phyloP scores from a whole-genome alignment of 1,140 invertebrate species.

The Drosophila auraria region DNA sequence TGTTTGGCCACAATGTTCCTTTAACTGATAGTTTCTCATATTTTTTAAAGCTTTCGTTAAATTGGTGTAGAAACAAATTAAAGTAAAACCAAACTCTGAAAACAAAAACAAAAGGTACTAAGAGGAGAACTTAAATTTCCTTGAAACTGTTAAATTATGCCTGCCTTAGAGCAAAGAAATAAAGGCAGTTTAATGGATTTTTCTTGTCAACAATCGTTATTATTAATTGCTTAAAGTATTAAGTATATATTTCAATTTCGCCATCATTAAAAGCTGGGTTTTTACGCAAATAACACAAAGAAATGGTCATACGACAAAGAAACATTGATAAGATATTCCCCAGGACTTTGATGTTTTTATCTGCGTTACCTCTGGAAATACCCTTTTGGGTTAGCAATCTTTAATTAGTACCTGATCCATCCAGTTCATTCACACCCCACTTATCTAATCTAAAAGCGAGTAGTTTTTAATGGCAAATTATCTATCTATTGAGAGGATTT shows the following conservation, averaged over 20 bases:
- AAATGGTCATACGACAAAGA: background rate
- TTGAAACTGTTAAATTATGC: no score
- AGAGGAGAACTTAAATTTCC: no score
- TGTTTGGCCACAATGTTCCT: background rate
- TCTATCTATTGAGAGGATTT: constrained; percentile 8
- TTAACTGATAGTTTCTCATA: background rate
- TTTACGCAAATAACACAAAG: background rate
- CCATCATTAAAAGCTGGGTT: background rate
- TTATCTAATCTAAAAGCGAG: constrained; percentile 14
- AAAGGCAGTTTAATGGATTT: background rate
- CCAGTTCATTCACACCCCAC: constrained; percentile 14
- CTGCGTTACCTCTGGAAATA: background rate
- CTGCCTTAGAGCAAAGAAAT: no score
- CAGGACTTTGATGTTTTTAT: background rate
- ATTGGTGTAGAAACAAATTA: no score
- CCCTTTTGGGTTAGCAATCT: background rate
- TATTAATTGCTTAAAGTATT: background rate
- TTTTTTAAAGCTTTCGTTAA: no score
- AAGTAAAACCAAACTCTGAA: no score
- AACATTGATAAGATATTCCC: background rate
- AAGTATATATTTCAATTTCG: background rate
- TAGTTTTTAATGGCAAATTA: constrained; percentile 11
- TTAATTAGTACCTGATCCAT: background rate
- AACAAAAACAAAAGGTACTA: no score
- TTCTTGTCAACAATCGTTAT: background rate